phyloP scores from a whole-genome alignment of 2,888 invertebrate genomes.

The Idaea dimidiata region DNA sequence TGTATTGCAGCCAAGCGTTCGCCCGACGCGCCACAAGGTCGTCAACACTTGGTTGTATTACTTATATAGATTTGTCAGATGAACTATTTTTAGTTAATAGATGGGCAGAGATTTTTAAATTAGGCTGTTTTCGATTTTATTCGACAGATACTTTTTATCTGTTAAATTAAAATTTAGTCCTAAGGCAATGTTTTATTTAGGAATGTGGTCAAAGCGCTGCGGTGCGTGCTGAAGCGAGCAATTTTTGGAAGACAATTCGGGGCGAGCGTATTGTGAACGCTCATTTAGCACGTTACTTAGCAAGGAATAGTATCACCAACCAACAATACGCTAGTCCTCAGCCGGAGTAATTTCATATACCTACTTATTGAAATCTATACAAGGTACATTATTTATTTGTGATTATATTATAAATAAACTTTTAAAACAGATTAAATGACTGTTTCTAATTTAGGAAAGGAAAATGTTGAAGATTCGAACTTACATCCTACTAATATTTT shows the following conservation, averaged over 20 bases:
- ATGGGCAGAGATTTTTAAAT: too few relatives aligned
- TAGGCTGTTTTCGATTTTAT: too few relatives aligned
- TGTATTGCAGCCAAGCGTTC: too few relatives aligned
- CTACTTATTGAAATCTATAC: not conserved
- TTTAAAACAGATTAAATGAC: not conserved
- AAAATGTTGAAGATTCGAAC: too few relatives aligned
- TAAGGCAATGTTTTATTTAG: conserved; percentile 32
- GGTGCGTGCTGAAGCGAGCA: conserved; percentile 39
- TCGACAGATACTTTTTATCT: too few relatives aligned
- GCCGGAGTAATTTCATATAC: conserved; percentile 16
- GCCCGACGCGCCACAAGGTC: too few relatives aligned
- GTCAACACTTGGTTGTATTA: too few relatives aligned
- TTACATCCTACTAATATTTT: too few relatives aligned
- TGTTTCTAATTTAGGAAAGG: too few relatives aligned
- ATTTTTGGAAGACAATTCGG: conserved; percentile 50
- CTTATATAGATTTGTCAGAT: too few relatives aligned
- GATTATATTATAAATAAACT: not conserved
- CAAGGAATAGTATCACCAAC: conserved; percentile 46
- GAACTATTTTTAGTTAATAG: too few relatives aligned
- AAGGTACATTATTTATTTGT: not conserved
- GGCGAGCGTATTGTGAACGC: conserved; percentile 55
- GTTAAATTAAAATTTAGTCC: not conserved
- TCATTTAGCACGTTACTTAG: conserved; percentile 50
- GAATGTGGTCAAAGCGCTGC: conserved; percentile 59
- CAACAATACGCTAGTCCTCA: conserved; percentile 55